These are phyloP conservation scores for Podocnemis expansa DNA, from an alignment of 2,113 vertebrate species.

Conservation along the genomic window DNA sequence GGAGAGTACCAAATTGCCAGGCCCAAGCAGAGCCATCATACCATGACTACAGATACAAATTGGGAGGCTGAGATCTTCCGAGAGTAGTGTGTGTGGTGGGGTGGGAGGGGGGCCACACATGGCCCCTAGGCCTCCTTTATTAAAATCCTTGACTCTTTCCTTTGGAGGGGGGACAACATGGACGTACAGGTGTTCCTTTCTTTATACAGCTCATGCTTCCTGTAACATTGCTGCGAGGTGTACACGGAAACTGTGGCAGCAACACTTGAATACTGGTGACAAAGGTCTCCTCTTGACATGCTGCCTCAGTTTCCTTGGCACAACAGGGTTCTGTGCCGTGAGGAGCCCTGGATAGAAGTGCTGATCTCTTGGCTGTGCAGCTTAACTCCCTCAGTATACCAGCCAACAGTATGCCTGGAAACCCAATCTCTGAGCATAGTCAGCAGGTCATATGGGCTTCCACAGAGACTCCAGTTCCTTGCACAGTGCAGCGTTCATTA, in stretches of 20 bases:
- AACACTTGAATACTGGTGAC: neutral
- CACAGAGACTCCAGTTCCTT: neutral
- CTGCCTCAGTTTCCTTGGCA: conserved; percentile 5
- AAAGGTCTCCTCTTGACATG: neutral
- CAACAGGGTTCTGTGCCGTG: neutral
- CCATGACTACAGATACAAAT: neutral
- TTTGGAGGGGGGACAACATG: neutral
- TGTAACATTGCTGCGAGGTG: fast-evolving
- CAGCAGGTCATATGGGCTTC: fast-evolving
- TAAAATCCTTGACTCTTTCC: neutral
- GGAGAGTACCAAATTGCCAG: neutral
- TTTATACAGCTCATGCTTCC: neutral
- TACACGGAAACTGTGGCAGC: too few relatives aligned
- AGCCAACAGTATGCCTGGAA: neutral
- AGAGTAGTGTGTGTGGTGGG: too few relatives aligned
- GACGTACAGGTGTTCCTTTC: neutral
- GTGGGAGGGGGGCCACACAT: fast-evolving
- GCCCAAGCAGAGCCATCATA: neutral
- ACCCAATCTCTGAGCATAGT: neutral
- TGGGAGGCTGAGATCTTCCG: fast-evolving
- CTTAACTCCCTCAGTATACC: neutral
- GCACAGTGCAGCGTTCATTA: neutral
- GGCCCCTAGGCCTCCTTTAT: neutral
- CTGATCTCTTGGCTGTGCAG: neutral
- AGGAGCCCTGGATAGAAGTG: conserved; percentile 6